These are phyloP conservation scores for Paramormyrops hopkinsi DNA, from an alignment of 2,797 vertebrate species.

Conservation along the genomic window DNA sequence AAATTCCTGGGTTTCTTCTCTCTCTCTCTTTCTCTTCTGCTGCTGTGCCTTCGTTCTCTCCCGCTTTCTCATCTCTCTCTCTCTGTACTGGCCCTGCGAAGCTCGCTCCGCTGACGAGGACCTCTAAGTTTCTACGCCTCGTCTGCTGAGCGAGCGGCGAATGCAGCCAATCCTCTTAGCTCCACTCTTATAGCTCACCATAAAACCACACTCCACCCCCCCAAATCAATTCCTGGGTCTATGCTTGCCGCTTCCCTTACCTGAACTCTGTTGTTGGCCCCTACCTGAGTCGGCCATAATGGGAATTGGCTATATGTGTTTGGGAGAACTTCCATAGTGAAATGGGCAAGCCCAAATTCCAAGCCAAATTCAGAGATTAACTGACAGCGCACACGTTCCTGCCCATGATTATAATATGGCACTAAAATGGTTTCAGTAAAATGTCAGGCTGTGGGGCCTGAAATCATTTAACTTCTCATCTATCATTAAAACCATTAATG, in stretches of 20 bases:
- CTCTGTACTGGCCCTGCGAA: neutral
- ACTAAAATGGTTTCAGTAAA: neutral
- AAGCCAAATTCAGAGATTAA: neutral
- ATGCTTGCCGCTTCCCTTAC: neutral
- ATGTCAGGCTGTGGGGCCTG: neutral
- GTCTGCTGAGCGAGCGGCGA: neutral
- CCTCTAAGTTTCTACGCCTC: conserved; percentile 15
- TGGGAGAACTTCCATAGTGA: neutral
- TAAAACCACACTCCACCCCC: neutral
- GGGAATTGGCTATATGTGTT: neutral
- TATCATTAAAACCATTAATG: neutral
- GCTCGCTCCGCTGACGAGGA: neutral
- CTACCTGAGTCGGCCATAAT: neutral
- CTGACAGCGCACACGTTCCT: neutral
- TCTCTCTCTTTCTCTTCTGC: conserved; percentile 4
- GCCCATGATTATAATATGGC: neutral
- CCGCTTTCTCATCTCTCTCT: neutral
- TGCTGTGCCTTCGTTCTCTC: neutral
- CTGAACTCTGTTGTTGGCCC: neutral
- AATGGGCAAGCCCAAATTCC: neutral
- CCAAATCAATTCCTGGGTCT: neutral
- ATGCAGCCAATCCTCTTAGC: neutral
- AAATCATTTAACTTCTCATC: neutral
- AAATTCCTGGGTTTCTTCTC: conserved; percentile 4
- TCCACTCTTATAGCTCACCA: neutral